Percentiles rank a stretch among this genome's conserved stretches.
These are phyloP conservation scores for Argyresthia albistria DNA, from an alignment of 2,888 invertebrate genomes.

Conservation along the genomic window DNA sequence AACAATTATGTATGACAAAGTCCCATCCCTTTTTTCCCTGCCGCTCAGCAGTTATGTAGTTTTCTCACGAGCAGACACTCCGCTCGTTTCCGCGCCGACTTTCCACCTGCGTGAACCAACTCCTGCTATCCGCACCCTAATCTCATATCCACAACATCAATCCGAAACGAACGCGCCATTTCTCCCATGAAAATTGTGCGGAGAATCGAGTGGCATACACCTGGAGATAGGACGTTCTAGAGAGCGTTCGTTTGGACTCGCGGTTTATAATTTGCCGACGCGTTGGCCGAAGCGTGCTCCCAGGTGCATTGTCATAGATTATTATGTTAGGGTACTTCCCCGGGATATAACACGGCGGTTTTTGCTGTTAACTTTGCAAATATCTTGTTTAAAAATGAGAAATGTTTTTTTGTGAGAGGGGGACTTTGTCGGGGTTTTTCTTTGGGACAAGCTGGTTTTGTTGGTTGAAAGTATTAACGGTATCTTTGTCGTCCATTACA, in stretches of 20 bases:
- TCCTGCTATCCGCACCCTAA: not conserved
- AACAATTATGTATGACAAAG: too few relatives aligned
- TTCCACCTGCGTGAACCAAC: constrained; percentile 11
- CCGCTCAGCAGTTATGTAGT: too few relatives aligned
- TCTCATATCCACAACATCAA: too few relatives aligned
- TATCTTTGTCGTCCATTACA: not conserved
- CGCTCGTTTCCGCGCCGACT: constrained; percentile 8
- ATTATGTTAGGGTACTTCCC: constrained; percentile 8
- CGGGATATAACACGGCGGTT: not conserved
- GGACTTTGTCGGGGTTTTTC: not conserved
- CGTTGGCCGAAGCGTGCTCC: constrained; percentile 3
- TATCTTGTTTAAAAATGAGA: not conserved
- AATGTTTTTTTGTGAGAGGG: not conserved
- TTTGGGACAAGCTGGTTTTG: not conserved
- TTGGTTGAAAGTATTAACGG: not conserved
- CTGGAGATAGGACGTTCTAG: too few relatives aligned
- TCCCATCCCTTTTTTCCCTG: too few relatives aligned
- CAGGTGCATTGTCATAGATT: constrained; percentile 16
- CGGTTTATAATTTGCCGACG: constrained; percentile 3
- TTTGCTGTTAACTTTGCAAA: constrained; percentile 2
- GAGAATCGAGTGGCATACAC: too few relatives aligned
- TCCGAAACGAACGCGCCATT: too few relatives aligned
- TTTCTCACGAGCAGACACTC: not conserved
- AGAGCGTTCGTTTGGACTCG: too few relatives aligned
- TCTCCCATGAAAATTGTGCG: too few relatives aligned